Evolutionary conservation across 1,140 invertebrate genomes (phyloP).

Genomic region (Ectropis grisescens): DNA sequence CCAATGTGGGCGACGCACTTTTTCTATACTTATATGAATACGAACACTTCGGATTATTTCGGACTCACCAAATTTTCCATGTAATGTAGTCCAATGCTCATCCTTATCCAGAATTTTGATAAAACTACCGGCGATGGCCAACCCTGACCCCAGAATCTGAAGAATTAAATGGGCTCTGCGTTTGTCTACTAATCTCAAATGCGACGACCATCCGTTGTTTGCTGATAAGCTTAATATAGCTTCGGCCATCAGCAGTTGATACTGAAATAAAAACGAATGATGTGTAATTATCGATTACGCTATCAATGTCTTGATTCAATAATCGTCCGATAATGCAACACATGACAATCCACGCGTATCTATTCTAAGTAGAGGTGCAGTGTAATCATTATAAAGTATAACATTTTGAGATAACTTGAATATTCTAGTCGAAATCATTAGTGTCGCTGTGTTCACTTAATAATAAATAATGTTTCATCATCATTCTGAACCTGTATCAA

Average conservation of each 20-base stretch:
- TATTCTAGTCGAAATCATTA: too few relatives aligned
- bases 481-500: too few relatives aligned
- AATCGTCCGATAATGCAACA: not conserved
- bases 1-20: too few relatives aligned
- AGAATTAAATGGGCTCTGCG: constrained; percentile 37
- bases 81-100: constrained; percentile 31
- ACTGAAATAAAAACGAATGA: constrained; percentile 30
- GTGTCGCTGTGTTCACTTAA: too few relatives aligned
- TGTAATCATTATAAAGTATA: too few relatives aligned
- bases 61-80: constrained; percentile 48
- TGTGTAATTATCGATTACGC: too few relatives aligned
- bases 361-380: not conserved
- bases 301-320: not conserved
- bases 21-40: too few relatives aligned
- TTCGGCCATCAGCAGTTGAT: constrained; percentile 50
- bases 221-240: constrained; percentile 33
- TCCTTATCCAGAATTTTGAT: constrained; percentile 34
- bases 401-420: too few relatives aligned
- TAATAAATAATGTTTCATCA: too few relatives aligned
- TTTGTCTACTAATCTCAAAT: constrained; percentile 29
- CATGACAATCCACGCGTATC: too few relatives aligned
- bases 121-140: constrained; percentile 42
- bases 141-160: constrained; percentile 26
- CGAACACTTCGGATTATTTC: too few relatives aligned
- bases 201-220: constrained; percentile 36